Evolutionary conservation across 2,888 invertebrate species (phyloP), one percentile per base, ranked within the genome.

Genomic region (Volucella inanis): DNA sequence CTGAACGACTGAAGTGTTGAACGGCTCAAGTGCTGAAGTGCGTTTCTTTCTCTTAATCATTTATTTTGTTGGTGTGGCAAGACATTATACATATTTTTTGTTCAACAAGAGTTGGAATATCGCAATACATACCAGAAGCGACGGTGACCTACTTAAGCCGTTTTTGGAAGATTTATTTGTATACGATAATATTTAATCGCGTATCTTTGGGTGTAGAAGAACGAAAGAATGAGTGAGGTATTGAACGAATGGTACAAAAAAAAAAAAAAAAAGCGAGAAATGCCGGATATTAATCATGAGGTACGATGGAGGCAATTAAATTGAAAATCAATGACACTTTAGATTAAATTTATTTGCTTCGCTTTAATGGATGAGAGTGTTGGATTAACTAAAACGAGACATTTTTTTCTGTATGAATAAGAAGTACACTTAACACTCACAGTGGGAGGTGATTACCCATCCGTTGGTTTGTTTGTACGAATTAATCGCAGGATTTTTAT

Each of bases 311-410:
- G 71, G 71, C 76, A 64, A 49, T 71, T 81, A 65, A 71, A 76
- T 72, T 77, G 77, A 65, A 62, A 82, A 82, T 67, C 77, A 82
- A 82, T 82, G 77, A 74, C 74, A 78, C 55, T 64, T 77, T 78
- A 49, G 71, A 64, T 78, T 70, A 71, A 70, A 77, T 77, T 77
- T 77, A 77, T 78, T 71, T 71, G 62, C 70, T 18, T 41, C 54
- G n/a, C 47, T 50, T 52, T 52, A 72, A 31, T 70, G 61, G 61
- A 54, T 39, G 78, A 49, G 59, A 64, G 49, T 64, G 55, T 18
- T 50, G 47, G 68, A 52, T 78, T 57, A 78, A 62, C 55, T n/a
- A 43, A 71, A 61, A 2, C 39, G 55, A 47, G 62, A 50, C 64
- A 78, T 71, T 78, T 62, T n/a, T 22, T 49, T 8, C 6, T 15